phyloP scores from a whole-genome alignment of 2,797 vertebrate species.

The Sternotherus odoratus region DNA sequence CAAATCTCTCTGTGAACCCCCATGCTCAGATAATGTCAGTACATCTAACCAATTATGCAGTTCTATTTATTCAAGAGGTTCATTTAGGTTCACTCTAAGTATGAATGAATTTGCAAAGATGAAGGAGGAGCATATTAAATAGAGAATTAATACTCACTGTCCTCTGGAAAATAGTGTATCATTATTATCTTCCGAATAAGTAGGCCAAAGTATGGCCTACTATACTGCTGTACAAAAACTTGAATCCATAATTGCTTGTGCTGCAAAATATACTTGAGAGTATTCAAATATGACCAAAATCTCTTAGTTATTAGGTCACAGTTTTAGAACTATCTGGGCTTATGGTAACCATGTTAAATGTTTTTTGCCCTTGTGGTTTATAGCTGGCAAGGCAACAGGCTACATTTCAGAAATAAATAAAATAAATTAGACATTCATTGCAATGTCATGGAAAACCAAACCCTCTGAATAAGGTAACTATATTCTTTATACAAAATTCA shows the following conservation, averaged over 20 bases:
- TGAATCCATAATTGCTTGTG: neutral
- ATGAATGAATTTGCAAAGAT: conserved; percentile 8
- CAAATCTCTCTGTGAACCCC: neutral
- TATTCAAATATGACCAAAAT: neutral
- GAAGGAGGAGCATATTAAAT: neutral
- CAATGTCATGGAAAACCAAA: neutral
- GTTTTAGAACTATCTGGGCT: neutral
- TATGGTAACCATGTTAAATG: neutral
- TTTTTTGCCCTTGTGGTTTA: neutral
- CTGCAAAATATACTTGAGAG: neutral
- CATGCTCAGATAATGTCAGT: neutral
- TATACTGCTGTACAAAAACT: conserved; percentile 2
- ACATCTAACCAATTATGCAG: neutral
- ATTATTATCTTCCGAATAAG: conserved; percentile 7
- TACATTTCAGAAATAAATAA: neutral
- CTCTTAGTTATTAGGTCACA: neutral
- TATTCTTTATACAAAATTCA: neutral
- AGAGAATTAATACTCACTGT: conserved; percentile 3
- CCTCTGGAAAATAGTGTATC: neutral
- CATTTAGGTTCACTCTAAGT: neutral
- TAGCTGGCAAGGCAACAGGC: neutral
- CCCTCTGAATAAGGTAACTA: fast-evolving
- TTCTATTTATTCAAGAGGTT: conserved; percentile 26
- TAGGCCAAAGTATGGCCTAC: neutral
- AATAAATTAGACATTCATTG: neutral